These are phyloP conservation scores for Megaustenia siamemsis DNA, from an alignment of 2,888 invertebrate genomes.

Conservation along the genomic window DNA sequence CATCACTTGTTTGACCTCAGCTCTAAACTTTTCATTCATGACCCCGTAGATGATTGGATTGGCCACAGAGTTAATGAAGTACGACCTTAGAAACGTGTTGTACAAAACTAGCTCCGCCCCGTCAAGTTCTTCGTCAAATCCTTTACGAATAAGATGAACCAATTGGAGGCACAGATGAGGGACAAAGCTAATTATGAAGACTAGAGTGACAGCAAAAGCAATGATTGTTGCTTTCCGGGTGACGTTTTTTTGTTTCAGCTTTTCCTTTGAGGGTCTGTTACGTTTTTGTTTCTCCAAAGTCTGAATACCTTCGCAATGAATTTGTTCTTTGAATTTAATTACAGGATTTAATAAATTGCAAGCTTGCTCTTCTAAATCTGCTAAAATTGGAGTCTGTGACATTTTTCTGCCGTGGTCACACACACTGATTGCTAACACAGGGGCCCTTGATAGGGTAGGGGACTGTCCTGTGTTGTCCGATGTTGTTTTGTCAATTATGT, in stretches of 20 bases:
- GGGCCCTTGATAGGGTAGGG: too few species aligned
- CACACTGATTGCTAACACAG: background rate
- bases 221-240: constrained; percentile 58
- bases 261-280: background rate
- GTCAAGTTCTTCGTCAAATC: constrained; percentile 56
- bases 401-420: background rate
- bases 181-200: constrained; percentile 67
- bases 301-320: too few species aligned
- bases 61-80: constrained; percentile 67
- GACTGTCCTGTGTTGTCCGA: background rate
- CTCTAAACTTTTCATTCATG: constrained; percentile 64
- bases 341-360: background rate
- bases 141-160: constrained; percentile 57
- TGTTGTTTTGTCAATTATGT: background rate
- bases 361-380: background rate
- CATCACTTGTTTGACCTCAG: constrained; percentile 32
- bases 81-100: constrained; percentile 68
- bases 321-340: background rate
- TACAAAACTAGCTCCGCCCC: constrained; percentile 59
- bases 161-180: constrained; percentile 66
- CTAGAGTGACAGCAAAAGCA: constrained; percentile 65
- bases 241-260: background rate
- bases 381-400: background rate
- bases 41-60: constrained; percentile 70
- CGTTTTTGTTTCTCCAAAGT: background rate